Evolutionary conservation across 2,113 vertebrate species (phyloP).

Genomic region (Dissostichus mawsoni): DNA sequence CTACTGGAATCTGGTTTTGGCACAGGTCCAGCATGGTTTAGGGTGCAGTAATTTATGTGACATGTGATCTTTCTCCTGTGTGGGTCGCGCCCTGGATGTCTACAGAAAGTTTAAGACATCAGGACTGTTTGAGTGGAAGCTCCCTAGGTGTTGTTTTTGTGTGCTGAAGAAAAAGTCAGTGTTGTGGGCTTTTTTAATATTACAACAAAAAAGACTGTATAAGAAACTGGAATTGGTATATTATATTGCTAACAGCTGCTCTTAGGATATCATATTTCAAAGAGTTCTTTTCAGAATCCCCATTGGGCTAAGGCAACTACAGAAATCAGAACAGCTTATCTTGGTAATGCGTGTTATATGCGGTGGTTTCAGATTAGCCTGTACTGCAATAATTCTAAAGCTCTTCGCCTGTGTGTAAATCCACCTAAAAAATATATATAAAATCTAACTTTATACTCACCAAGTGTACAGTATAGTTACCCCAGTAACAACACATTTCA

Average conservation of each 20-base stretch:
- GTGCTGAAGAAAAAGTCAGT: neutral
- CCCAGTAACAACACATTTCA: neutral
- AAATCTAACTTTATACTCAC: neutral
- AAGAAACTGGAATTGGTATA: too few relatives aligned
- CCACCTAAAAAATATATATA: too few relatives aligned
- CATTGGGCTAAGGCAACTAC: too few relatives aligned
- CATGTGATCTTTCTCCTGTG: slow-evolving; percentile 19
- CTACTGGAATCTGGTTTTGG: slow-evolving; percentile 31
- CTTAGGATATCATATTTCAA: too few relatives aligned
- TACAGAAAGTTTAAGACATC: slow-evolving; percentile 3
- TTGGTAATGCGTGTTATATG: too few relatives aligned
- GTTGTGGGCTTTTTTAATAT: too few relatives aligned
- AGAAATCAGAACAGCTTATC: too few relatives aligned
- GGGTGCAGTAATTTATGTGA: slow-evolving; percentile 24
- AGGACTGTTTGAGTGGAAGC: neutral
- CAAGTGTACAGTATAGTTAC: neutral
- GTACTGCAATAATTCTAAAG: neutral
- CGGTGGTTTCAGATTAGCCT: neutral
- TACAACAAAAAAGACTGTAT: too few relatives aligned
- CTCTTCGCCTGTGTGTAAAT: neutral
- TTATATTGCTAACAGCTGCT: too few relatives aligned
- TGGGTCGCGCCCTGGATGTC: neutral
- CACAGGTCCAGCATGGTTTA: neutral
- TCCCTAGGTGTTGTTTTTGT: neutral
- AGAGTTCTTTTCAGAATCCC: too few relatives aligned